Evolutionary conservation across 2,888 invertebrate genomes (phyloP).

Genomic region (Euzophera pinguis): DNA sequence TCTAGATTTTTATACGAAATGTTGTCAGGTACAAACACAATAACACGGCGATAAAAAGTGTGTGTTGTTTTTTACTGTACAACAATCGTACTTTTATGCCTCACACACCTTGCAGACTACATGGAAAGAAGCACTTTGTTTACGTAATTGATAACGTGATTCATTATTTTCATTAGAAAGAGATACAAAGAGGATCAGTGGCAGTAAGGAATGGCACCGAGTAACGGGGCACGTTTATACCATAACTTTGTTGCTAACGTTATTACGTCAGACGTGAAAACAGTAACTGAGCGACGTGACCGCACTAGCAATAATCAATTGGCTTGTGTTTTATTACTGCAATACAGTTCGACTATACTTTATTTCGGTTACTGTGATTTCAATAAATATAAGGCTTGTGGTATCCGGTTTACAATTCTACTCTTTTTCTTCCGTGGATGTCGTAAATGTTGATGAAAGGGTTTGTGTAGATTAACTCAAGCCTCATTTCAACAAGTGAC

Average conservation of each 20-base stretch:
- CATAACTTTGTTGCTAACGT: slow-evolving; percentile 76
- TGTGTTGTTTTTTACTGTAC: neutral
- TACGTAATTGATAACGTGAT: slow-evolving; percentile 18
- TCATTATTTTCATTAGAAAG: slow-evolving; percentile 21
- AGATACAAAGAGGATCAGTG: slow-evolving; percentile 34
- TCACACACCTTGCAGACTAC: too few species aligned
- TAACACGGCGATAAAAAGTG: too few species aligned
- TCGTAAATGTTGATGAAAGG: too few species aligned
- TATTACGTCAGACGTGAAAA: slow-evolving; percentile 77
- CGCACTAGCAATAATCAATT: slow-evolving; percentile 77
- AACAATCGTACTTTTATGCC: neutral
- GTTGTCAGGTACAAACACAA: neutral
- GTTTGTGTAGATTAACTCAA: too few species aligned
- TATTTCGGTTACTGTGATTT: slow-evolving; percentile 47
- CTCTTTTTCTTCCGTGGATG: too few species aligned
- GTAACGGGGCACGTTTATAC: slow-evolving; percentile 66
- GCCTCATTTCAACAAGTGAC: too few species aligned
- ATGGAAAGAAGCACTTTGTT: slow-evolving; percentile 2
- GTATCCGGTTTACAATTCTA: too few species aligned
- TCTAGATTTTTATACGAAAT: slow-evolving; percentile 4
- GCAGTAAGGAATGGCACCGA: slow-evolving; percentile 41
- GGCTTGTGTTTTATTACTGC: slow-evolving; percentile 65
- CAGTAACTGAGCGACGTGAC: slow-evolving; percentile 77
- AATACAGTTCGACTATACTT: slow-evolving; percentile 34
- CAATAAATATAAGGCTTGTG: neutral